These are phyloP conservation scores for Ginglymostoma cirratum DNA, from an alignment of 2,113 vertebrate species.

Conservation along the genomic window DNA sequence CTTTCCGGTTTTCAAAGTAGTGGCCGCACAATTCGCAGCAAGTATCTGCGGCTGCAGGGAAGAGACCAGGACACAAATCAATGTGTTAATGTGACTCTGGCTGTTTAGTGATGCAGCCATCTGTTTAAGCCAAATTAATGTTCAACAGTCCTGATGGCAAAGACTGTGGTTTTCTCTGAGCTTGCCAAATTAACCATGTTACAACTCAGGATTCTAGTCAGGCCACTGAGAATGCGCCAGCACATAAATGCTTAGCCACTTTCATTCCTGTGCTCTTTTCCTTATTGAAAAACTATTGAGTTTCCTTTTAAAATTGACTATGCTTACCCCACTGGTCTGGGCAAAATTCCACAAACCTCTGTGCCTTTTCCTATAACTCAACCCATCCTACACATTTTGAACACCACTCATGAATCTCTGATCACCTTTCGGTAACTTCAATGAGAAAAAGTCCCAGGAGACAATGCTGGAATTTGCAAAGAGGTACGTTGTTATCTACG, in stretches of 20 bases:
- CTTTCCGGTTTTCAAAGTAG: conserved; percentile 93
- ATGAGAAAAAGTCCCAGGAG: neutral
- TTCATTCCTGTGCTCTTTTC: neutral
- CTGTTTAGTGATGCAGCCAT: neutral
- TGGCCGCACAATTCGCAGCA: conserved; percentile 92
- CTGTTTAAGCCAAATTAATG: conserved; percentile 2
- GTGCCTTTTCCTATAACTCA: neutral
- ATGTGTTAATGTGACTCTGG: conserved; percentile 24
- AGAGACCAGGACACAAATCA: conserved; percentile 32
- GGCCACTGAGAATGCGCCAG: neutral
- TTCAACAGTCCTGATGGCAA: conserved; percentile 19
- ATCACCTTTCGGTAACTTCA: neutral
- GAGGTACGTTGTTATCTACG: too few relatives aligned
- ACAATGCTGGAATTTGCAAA: neutral
- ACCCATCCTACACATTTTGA: neutral
- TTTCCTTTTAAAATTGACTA: neutral
- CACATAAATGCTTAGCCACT: neutral
- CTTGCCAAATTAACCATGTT: neutral
- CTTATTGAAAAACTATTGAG: neutral
- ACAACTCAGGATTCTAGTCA: neutral
- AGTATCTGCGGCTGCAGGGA: conserved; percentile 61
- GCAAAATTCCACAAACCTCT: neutral
- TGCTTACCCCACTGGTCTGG: neutral
- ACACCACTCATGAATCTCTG: neutral
- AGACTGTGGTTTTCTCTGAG: neutral